Percentiles rank a stretch among this genome's conserved stretches.
Evolutionary conservation across 2,797 vertebrate species (phyloP).

Genomic region (Buceros bicornis): DNA sequence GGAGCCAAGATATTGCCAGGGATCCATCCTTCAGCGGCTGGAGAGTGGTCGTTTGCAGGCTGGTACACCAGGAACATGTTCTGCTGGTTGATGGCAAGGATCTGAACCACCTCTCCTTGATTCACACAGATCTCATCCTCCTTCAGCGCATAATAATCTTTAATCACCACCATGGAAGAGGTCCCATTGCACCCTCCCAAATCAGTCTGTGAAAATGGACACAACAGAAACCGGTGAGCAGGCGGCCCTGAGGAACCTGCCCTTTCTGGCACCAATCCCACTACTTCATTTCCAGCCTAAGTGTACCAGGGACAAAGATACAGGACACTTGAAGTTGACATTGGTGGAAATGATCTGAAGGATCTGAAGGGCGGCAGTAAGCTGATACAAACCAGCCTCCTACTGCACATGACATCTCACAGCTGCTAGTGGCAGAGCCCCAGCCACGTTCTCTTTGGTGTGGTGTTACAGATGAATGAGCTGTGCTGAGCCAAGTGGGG

Average conservation of each 20-base stretch:
- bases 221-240: constrained; percentile 37
- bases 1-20: constrained; percentile 92
- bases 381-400: not conserved
- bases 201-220: constrained; percentile 81
- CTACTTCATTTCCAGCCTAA: not conserved
- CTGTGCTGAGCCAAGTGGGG: not conserved
- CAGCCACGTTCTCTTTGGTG: not conserved
- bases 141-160: constrained; percentile 97
- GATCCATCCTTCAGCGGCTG: constrained; percentile 97
- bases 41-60: constrained; percentile 91
- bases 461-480: not conserved
- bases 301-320: not conserved
- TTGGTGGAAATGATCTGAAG: not conserved
- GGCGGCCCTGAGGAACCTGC: not conserved
- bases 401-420: not conserved
- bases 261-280: not conserved
- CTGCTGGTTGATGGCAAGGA: constrained; percentile 97
- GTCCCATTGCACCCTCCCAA: constrained; percentile 90
- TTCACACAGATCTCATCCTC: constrained; percentile 96
- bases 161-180: constrained; percentile 93
- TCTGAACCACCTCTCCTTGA: constrained; percentile 94
- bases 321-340: not conserved
- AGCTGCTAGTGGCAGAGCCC: not conserved
- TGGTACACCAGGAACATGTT: constrained; percentile 98
- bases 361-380: not conserved